These are phyloP conservation scores for Phalacrocorax carbo DNA, from an alignment of 2,113 vertebrate species.

Conservation along the genomic window DNA sequence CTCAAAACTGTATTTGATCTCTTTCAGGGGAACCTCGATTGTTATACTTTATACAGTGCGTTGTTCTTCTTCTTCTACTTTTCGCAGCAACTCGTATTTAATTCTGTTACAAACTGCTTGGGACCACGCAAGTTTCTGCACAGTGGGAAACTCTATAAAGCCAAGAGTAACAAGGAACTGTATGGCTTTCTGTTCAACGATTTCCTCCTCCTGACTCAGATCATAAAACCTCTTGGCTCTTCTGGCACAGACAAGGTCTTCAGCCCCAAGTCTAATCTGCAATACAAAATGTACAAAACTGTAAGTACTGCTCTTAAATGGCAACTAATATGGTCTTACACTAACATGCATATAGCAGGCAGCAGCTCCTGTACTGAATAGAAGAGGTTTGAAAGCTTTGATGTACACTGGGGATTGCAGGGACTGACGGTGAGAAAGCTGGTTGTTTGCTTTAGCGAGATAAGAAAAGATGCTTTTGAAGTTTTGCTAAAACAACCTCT, in stretches of 20 bases:
- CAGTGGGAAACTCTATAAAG: constrained; percentile 98
- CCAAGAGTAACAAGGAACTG: constrained; percentile 98
- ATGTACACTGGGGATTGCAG: neutral
- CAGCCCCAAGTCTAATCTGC: constrained; percentile 95
- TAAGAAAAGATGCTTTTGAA: neutral
- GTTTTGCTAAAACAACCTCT: neutral
- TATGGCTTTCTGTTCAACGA: constrained; percentile 99
- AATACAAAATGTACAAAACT: constrained; percentile 99
- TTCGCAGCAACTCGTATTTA: constrained; percentile 96
- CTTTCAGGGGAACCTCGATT: constrained; percentile 61
- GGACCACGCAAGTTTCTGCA: constrained; percentile 98
- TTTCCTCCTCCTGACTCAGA: constrained; percentile 97
- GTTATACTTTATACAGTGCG: constrained; percentile 69
- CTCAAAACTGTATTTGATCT: constrained; percentile 56
- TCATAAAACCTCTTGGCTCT: constrained; percentile 91
- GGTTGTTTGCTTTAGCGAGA: neutral
- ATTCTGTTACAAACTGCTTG: constrained; percentile 98
- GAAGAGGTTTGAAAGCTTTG: neutral
- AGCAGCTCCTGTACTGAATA: neutral
- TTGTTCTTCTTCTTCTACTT: constrained; percentile 68
- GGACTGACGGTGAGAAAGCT: neutral
- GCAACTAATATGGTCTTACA: neutral
- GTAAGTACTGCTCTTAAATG: constrained; percentile 69
- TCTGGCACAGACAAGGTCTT: constrained; percentile 94
- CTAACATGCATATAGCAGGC: neutral